Percentiles rank a stretch among this genome's conserved stretches.
Conservation (phyloP, 2,113 vertebrate genomes). For the Lanius ludovicianus region DNA sequence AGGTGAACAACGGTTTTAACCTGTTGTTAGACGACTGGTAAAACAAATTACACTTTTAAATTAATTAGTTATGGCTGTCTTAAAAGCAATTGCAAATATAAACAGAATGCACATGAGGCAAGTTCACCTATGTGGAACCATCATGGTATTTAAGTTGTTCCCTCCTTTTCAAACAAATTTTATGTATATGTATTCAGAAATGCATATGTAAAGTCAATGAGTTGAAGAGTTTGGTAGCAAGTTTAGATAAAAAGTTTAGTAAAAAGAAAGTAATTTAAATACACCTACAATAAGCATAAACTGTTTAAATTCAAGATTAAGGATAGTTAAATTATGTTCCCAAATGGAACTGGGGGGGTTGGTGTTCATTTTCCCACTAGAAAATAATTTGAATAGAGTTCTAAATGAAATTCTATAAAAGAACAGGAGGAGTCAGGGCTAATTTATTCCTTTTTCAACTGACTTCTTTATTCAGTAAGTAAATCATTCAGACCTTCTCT, state of each 20-base stretch:
- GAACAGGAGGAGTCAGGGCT: background rate
- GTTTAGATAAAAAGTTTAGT: background rate
- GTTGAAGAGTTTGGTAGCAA: background rate
- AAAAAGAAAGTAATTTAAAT: background rate
- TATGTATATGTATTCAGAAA: background rate
- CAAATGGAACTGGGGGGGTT: accelerated
- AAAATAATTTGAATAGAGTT: background rate
- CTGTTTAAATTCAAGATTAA: background rate
- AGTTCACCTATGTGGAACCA: background rate
- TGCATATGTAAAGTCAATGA: background rate
- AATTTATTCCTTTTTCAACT: background rate
- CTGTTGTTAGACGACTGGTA: background rate
- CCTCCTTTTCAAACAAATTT: background rate
- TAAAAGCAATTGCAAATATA: background rate
- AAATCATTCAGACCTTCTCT: background rate
- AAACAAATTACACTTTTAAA: background rate
- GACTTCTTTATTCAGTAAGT: background rate
- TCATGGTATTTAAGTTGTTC: background rate
- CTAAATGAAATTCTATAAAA: background rate
- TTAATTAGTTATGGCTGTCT: background rate
- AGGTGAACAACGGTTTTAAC: background rate
- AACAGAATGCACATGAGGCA: background rate
- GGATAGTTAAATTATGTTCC: background rate
- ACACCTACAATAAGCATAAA: background rate
- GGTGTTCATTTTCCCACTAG: background rate